Conservation (phyloP, 1,140 invertebrate genomes). For the Gryon sp. region DNA sequence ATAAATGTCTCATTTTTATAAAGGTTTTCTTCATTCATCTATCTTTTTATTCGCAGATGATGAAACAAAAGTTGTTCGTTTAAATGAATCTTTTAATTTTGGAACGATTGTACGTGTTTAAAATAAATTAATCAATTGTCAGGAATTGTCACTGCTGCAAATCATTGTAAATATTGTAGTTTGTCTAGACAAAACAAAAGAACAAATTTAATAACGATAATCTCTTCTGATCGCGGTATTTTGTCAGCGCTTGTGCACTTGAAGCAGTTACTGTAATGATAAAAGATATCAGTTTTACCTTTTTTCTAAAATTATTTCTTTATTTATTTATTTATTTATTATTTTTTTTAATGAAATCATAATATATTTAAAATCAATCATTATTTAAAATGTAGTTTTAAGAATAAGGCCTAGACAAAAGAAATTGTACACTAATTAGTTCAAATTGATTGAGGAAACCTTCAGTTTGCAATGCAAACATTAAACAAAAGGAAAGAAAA, state of each 20-base stretch:
- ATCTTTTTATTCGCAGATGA: not conserved
- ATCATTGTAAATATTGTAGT: conserved; percentile 61
- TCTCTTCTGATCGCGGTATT: conserved; percentile 45
- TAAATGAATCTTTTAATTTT: conserved; percentile 13
- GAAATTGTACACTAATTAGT: too few species aligned
- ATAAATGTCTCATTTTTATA: not conserved
- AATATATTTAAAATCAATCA: too few species aligned
- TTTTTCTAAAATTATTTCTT: not conserved
- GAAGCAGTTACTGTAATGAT: conserved; percentile 29
- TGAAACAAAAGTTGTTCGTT: conserved; percentile 10
- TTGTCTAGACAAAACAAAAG: conserved; percentile 42
- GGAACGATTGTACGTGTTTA: conserved; percentile 21
- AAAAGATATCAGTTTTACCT: conserved; percentile 14
- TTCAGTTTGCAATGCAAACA: conserved; percentile 3
- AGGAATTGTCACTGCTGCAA: conserved; percentile 59
- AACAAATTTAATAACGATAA: conserved; percentile 36
- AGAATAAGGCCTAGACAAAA: conserved; percentile 41
- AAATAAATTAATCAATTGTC: conserved; percentile 35
- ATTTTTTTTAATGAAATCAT: not conserved
- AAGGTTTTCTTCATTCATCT: not conserved
- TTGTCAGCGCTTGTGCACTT: conserved; percentile 49
- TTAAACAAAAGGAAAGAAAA: not conserved
- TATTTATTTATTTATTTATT: not conserved
- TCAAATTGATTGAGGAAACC: too few species aligned
- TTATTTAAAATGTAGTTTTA: conserved; percentile 17